Base-by-base conservation (phyloP, 2,888 invertebrate genomes). In the Megamerina dolium region DNA sequence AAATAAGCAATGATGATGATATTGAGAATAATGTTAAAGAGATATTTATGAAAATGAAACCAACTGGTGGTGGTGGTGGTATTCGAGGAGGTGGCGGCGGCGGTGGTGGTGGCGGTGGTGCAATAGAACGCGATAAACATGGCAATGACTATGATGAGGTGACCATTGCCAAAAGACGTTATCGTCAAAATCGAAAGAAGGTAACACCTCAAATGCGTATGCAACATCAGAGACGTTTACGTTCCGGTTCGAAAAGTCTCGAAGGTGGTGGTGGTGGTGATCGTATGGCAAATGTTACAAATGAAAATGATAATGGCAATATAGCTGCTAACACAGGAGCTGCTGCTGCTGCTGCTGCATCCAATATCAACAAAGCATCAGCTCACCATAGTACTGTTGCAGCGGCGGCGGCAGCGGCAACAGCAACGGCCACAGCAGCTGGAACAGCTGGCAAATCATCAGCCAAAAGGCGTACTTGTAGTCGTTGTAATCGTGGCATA, bases 401-500 rank as follows among this genome's bases (percentile, higher is more conserved):
- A 5, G 37, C 36, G 10, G 26, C 41, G 5, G 40, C 33, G 26
- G 19, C 39, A 8, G 30, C 41, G 2, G 39, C 39, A 14, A 27
- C 21, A 8, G 19, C 46, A 21, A 45, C 36, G 23, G 20, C 37
- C 13, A 20, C 43, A 6, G 30, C 34, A n/a, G 17, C 33, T 9
- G 31, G 23, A 19, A 23, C 37, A 8, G 30, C 31, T 13, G 27
- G 3, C 33, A 41, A 45, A 38, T 49, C 45, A 44, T 40, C 48
- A 26, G 46, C 45, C 37, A 52, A 50, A 21, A 41, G 47, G 31
- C 51, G 57, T 19, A 64, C 63, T 23, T 67, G 69, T 52, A 63
- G 66, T 31, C 68, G 69, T 30, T 67, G 68, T 52, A 68, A 66
- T 57, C 64, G 64, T 12, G 67, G 68, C 47, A 63, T 69, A 37